Evolutionary conservation across 2,113 vertebrate genomes (phyloP).

Genomic region (Pan paniscus): DNA sequence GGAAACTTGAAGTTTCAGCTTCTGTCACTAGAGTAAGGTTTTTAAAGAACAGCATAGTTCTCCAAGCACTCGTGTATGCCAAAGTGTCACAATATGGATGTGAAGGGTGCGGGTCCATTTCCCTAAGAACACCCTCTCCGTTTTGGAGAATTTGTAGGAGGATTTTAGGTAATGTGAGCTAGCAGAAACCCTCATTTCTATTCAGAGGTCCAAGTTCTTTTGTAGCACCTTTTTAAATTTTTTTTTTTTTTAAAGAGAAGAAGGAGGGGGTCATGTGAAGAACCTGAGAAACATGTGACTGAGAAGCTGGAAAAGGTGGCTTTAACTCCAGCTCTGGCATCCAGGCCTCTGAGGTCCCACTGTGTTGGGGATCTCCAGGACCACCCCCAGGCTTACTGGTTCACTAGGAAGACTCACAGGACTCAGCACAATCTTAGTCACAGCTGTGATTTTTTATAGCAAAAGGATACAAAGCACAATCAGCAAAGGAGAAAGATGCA

Average conservation of each 20-base stretch:
- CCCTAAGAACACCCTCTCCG: not conserved
- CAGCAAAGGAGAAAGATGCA: not conserved
- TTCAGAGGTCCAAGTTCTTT: not conserved
- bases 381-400: not conserved
- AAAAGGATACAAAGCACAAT: not conserved
- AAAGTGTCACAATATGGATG: not conserved
- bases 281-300: not conserved
- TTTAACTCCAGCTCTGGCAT: not conserved
- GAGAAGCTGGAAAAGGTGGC: not conserved
- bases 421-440: not conserved
- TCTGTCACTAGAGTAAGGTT: not conserved
- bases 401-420: not conserved
- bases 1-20: not conserved
- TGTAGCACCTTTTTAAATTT: not conserved
- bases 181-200: not conserved
- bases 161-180: not conserved
- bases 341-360: not conserved
- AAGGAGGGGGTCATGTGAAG: rapidly evolving
- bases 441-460: not conserved
- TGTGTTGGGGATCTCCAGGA: not conserved
- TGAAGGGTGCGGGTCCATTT: not conserved
- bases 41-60: not conserved
- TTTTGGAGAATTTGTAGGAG: not conserved
- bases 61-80: not conserved
- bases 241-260: no score